A percentile compares a stretch with the other conserved stretches of the same genome.
Conservation (phyloP, 2,888 invertebrate genomes). For the Pimpla rufipes region DNA sequence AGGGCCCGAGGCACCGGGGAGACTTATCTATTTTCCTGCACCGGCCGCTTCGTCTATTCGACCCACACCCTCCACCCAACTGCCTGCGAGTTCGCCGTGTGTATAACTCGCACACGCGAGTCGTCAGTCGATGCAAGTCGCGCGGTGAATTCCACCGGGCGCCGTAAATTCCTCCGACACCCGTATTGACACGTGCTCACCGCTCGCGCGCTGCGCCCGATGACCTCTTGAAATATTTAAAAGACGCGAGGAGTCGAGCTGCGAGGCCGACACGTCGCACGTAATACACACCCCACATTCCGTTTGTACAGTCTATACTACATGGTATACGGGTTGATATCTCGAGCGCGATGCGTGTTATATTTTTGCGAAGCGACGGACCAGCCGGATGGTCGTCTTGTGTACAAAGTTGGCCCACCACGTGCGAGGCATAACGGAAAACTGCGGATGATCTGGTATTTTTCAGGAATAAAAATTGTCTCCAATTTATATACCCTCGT, state of each 20-base stretch:
- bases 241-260: constrained; percentile 49
- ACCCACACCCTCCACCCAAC: constrained; percentile 13
- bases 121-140: no score
- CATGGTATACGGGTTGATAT: constrained; percentile 33
- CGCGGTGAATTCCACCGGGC: constrained; percentile 69
- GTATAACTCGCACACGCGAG: constrained; percentile 32
- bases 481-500: not conserved
- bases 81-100: no score
- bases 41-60: not conserved
- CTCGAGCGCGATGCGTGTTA: not conserved
- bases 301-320: no score
- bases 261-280: no score
- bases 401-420: constrained; percentile 22
- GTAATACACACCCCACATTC: constrained; percentile 13
- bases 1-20: constrained; percentile 35
- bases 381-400: not conserved
- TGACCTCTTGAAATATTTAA: constrained; percentile 72
- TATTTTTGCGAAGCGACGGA: not conserved
- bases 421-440: constrained; percentile 33
- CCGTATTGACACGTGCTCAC: constrained; percentile 77
- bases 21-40: constrained; percentile 40
- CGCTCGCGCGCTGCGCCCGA: no score
- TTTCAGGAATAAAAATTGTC: constrained; percentile 7
- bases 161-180: constrained; percentile 72
- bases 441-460: not conserved